Evolutionary conservation across 2,113 vertebrate genomes (phyloP), one percentile per base, ranked within the genome.

Genomic region (Hydrochoerus hydrochaeris): DNA sequence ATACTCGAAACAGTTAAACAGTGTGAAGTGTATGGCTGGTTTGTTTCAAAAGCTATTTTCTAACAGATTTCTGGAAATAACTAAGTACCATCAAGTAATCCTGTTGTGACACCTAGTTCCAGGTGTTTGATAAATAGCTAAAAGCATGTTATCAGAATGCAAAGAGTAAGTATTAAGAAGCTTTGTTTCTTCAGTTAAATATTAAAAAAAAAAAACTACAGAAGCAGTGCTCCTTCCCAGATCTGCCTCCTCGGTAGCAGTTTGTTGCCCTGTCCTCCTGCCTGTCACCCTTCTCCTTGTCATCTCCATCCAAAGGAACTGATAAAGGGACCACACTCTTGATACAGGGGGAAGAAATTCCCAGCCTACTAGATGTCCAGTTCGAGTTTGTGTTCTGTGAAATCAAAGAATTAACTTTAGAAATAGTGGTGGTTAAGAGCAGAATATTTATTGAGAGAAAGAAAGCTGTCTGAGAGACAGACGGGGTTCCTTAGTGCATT

Each of bases 21-120:
- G 44, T 46, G 1, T 8, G 1, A 69, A 44, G 22, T 24, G 13
- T 17, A 81, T 71, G 75, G 5, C 44, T 73, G 44, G 32, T 90
- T 96, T 46, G 32, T 35, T 46, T 20, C 6, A 69, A 95, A 92
- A 88, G 30, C 38, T 32, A 10, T 5, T 94, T 91, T 92, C 83
- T 28, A 94, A 41, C 58, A 88, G 32, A 87, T 44, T 90, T 94
- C 57, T 90, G 41, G 75, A 92, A 97, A 91, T 65, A 62, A 13
- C 4, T 91, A 88, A 82, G 20, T 6, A 57, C 17, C 28, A 22
- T 71, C 13, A 83, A 87, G 24, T 46, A 81, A 84, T 65, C 24
- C 14, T 75, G 10, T 35, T 87, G 38, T 91, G 62, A 86, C 32
- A 86, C 78, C 41, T 41, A n/a, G 22, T n/a, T n/a, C n/a, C n/a